Evolutionary conservation across 2,888 invertebrate species (phyloP).

Genomic region (Tinea trinotella): DNA sequence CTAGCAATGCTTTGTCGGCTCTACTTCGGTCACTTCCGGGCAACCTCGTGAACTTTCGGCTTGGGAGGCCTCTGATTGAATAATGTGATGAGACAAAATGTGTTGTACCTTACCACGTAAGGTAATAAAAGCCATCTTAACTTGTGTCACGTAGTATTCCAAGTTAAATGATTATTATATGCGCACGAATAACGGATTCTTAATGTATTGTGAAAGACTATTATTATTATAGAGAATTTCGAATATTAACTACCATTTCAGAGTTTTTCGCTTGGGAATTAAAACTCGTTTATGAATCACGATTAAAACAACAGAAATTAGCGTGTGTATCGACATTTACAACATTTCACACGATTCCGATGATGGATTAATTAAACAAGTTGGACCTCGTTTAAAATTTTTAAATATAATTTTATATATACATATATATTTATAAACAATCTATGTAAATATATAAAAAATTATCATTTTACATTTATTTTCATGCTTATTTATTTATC

Average conservation of each 20-base stretch:
- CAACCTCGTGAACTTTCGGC: slow-evolving; percentile 28
- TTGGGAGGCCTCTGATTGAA: slow-evolving; percentile 44
- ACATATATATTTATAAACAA: neutral
- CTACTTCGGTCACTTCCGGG: slow-evolving; percentile 32
- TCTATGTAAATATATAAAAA: too few species aligned
- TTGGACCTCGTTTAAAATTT: neutral
- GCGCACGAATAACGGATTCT: slow-evolving; percentile 18
- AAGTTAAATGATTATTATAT: slow-evolving; percentile 31
- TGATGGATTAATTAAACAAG: neutral
- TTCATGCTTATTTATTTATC: too few species aligned
- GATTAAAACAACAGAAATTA: neutral
- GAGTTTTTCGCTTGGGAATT: neutral
- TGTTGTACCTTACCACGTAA: slow-evolving; percentile 35
- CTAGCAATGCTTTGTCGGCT: slow-evolving; percentile 36
- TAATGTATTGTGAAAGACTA: neutral
- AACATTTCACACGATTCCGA: slow-evolving; percentile 7
- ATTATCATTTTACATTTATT: too few species aligned
- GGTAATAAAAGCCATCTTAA: slow-evolving; percentile 43
- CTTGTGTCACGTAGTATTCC: slow-evolving; percentile 27
- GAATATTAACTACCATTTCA: slow-evolving; percentile 10
- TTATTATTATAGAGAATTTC: neutral
- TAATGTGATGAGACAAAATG: slow-evolving; percentile 48
- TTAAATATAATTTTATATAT: neutral
- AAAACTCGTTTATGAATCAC: neutral
- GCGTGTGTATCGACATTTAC: slow-evolving; percentile 2